A percentile compares a stretch with the other conserved stretches of the same genome.
phyloP scores from a whole-genome alignment of 30 jellyfish, hydroid and myxozoan genomes.

The Pelagia noctiluca region DNA sequence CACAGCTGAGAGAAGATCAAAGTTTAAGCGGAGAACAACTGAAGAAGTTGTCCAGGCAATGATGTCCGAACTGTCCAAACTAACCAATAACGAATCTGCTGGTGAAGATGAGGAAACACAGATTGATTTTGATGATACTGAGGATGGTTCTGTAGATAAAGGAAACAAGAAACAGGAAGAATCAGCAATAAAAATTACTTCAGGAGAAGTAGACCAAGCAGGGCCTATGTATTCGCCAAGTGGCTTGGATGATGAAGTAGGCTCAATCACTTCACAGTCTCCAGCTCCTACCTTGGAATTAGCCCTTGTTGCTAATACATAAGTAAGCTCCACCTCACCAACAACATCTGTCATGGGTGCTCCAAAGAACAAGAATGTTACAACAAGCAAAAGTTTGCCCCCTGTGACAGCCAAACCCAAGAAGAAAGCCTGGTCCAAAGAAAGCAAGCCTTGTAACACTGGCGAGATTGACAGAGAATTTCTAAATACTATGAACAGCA shows the following conservation, averaged over 20 bases:
- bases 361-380: not conserved
- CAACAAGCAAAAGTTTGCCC: constrained; percentile 14
- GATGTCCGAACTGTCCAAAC: not conserved
- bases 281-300: constrained; percentile 4
- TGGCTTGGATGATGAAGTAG: constrained; percentile 16
- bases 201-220: constrained; percentile 4
- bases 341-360: not conserved
- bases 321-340: not conserved
- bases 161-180: too few relatives aligned
- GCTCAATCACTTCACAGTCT: not conserved
- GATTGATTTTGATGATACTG: not conserved
- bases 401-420: not conserved
- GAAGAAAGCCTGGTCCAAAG: constrained; percentile 32
- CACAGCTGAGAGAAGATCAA: too few relatives aligned
- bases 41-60: constrained; percentile 21
- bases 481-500: constrained; percentile 9
- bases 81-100: too few relatives aligned
- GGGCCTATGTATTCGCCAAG: too few relatives aligned
- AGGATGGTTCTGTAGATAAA: too few relatives aligned
- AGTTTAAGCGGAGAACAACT: too few relatives aligned
- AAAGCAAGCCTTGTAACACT: constrained; percentile 8
- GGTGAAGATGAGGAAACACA: not conserved
- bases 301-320: not conserved
- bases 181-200: too few relatives aligned
- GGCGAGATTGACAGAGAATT: constrained; percentile 3